These are phyloP conservation scores for Orcinus orca DNA, from an alignment of 2,113 vertebrate species.

Conservation along the genomic window DNA sequence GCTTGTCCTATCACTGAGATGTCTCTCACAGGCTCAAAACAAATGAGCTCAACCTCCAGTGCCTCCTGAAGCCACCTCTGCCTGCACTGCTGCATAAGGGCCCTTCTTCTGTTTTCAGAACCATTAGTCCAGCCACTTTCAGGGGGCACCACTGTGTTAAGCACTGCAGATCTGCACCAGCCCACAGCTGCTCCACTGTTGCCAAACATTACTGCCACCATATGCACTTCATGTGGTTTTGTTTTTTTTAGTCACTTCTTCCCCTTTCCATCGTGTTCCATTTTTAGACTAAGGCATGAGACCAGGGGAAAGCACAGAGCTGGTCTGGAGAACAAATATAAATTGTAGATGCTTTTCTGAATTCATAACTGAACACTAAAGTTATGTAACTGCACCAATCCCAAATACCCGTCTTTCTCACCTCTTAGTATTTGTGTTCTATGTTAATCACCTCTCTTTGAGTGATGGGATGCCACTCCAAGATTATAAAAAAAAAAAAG, in stretches of 20 bases:
- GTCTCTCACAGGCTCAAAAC: not conserved
- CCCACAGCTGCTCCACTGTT: not conserved
- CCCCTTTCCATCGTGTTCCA: not conserved
- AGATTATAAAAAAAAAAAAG: not conserved
- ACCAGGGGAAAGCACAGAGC: not conserved
- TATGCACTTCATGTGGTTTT: not conserved
- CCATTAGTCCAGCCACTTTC: not conserved
- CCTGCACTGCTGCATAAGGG: too few relatives aligned
- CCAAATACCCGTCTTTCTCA: not conserved
- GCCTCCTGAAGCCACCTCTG: not conserved
- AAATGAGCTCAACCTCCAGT: not conserved
- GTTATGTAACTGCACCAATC: not conserved
- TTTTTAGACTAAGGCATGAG: not conserved
- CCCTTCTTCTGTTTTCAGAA: not conserved
- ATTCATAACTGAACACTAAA: not conserved
- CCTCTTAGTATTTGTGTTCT: not conserved
- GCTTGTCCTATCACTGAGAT: not conserved
- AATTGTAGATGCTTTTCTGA: not conserved
- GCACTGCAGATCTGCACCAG: not conserved
- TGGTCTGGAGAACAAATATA: not conserved
- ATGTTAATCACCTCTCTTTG: not conserved
- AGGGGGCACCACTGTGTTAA: fast-evolving
- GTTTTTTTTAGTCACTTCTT: not conserved
- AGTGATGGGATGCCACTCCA: not conserved
- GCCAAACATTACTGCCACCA: not conserved